These are phyloP conservation scores for Fringilla coelebs DNA, from an alignment of 2,797 vertebrate species.

Conservation along the genomic window DNA sequence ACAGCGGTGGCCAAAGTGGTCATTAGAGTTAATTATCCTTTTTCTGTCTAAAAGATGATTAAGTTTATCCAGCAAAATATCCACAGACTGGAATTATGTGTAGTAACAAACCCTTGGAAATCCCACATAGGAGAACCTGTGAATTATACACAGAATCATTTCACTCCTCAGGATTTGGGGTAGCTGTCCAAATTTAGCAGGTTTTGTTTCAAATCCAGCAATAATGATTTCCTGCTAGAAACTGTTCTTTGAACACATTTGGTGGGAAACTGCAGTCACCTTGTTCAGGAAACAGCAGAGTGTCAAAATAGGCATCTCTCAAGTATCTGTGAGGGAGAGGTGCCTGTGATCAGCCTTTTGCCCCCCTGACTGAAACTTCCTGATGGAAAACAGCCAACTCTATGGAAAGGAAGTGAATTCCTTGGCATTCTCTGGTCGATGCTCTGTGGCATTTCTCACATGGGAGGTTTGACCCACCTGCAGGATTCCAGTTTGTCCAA, in stretches of 20 bases:
- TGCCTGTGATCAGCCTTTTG: neutral
- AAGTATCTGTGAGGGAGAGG: neutral
- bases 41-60: neutral
- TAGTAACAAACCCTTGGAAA: neutral
- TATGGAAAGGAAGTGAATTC: neutral
- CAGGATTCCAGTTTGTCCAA: neutral
- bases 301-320: neutral
- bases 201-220: neutral
- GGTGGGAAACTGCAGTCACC: neutral
- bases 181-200: neutral
- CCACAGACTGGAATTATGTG: neutral
- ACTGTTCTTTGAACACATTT: neutral
- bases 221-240: neutral
- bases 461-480: neutral
- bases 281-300: neutral
- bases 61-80: neutral
- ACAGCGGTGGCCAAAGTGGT: neutral
- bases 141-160: neutral
- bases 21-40: neutral
- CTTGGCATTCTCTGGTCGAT: neutral
- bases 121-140: neutral
- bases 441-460: neutral
- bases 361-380: neutral
- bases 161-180: neutral
- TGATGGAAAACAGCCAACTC: neutral